Base-by-base conservation (phyloP, 2,113 vertebrate species). In the Struthio camelus region DNA sequence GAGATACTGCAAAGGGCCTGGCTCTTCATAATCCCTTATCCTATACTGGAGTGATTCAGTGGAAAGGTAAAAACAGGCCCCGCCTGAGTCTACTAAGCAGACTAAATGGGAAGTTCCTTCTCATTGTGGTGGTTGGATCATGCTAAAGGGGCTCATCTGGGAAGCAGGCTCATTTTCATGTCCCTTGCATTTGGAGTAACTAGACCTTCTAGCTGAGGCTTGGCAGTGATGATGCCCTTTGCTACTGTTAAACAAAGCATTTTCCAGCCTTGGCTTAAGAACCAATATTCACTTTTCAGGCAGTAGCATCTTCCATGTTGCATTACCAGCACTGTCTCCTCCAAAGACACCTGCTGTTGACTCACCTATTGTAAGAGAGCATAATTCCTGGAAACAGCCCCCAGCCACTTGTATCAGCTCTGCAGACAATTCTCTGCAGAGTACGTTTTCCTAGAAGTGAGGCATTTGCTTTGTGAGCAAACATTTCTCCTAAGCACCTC, bases 391-490 rank as follows among this genome's bases (percentile, higher is more conserved):
- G 93, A 95, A 95, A 66, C 85, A 5, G 4, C 77, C 75, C 40
- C 67, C 16, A 19, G 27, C 58, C 4, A 1, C 78, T 64, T 59
- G 1, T 4, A n/a, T 84, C 34, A 13, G 67, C 38, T 54, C 14
- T 93, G 89, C 87, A 76, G 89, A 42, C 73, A 50, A 15, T 75
- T 87, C 88, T 78, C 24, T 4, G 25, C 7, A 1, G 89, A 64
- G 81, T 94, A 94, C 4, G 0, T 34, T 59, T 91, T 61, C 80
- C 91, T 34, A 10, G 27, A 80, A 73, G 87, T 93, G 91, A 93
- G 96, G 73, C 87, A 91, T 71, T 92, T 97, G 95, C 95, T 95
- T 87, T 70, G 59, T 78, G 85, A 97, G 44, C 93, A 97, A 96
- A 94, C 81, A 93, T 81, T 92, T 84, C 84, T 58, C 51, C 32